Evolutionary conservation across 2,797 vertebrate genomes (phyloP).

Genomic region (Amblyopsis hoosieri): DNA sequence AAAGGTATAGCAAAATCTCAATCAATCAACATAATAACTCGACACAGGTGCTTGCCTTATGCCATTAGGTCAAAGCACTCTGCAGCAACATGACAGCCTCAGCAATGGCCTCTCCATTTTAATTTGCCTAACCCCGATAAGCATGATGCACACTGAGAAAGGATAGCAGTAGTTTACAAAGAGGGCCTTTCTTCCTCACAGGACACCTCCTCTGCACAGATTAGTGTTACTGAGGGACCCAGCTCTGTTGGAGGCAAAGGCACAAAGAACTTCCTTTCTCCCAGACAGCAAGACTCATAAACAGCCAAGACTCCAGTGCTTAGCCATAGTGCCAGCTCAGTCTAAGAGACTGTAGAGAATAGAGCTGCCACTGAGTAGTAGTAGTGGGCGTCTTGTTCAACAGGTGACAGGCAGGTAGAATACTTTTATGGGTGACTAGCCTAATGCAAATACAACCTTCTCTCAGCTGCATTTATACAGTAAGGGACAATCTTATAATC

Average conservation of each 20-base stretch:
- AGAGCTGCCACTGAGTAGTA: slow-evolving; percentile 10
- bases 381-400: slow-evolving; percentile 14
- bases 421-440: slow-evolving; percentile 11
- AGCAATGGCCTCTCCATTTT: slow-evolving; percentile 18
- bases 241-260: slow-evolving; percentile 55
- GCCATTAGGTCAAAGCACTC: neutral
- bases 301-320: slow-evolving; percentile 32
- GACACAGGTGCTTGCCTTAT: neutral
- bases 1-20: too few relatives aligned
- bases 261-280: slow-evolving; percentile 66
- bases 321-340: slow-evolving; percentile 25
- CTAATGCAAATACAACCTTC: slow-evolving; percentile 8
- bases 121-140: slow-evolving; percentile 20
- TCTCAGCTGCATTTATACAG: neutral
- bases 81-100: slow-evolving; percentile 1
- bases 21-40: neutral
- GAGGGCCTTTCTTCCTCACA: slow-evolving; percentile 59
- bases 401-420: slow-evolving; percentile 37
- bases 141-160: slow-evolving; percentile 25
- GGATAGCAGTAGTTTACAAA: slow-evolving; percentile 53
- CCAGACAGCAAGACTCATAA: slow-evolving; percentile 35
- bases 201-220: slow-evolving; percentile 52
- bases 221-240: slow-evolving; percentile 65
- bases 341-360: slow-evolving; percentile 43
- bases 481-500: neutral